Percentiles rank a stretch among this genome's conserved stretches.
These are phyloP conservation scores for Aphis craccivora DNA, from an alignment of 1,140 invertebrate genomes.

Conservation along the genomic window DNA sequence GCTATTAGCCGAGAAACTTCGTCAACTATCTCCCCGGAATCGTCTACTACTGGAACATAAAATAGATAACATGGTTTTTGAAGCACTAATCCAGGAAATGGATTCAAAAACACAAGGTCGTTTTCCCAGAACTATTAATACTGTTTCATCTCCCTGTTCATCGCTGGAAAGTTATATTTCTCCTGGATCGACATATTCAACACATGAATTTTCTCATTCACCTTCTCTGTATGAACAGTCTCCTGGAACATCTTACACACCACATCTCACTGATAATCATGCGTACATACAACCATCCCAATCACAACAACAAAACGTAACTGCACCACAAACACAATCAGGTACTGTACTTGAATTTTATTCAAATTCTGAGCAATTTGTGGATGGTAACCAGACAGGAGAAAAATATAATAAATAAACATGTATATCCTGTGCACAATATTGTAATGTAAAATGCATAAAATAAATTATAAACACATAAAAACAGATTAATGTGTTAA, in stretches of 20 bases:
- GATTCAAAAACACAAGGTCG: neutral
- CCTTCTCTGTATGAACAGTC: neutral
- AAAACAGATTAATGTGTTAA: neutral
- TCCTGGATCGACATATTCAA: neutral
- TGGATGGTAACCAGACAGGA: neutral
- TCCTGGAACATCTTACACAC: neutral
- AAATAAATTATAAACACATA: neutral
- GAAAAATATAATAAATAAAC: neutral
- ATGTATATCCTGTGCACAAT: too few species aligned
- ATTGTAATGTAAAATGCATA: neutral
- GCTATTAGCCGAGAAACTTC: conserved; percentile 59
- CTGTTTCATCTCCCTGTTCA: neutral
- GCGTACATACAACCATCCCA: neutral
- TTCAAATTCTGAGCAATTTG: neutral
- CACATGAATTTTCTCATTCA: neutral
- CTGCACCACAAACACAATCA: neutral
- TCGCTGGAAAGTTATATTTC: conserved; percentile 11
- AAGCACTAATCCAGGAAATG: conserved; percentile 2
- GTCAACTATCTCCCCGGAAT: conserved; percentile 5
- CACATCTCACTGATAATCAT: neutral
- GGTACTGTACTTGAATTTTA: neutral
- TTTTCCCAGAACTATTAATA: neutral
- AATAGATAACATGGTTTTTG: conserved; percentile 13
- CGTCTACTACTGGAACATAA: conserved; percentile 12
- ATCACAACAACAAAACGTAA: conserved; percentile 3